Base-by-base conservation (phyloP, 2,797 vertebrate species). In the Mareca penelope region DNA sequence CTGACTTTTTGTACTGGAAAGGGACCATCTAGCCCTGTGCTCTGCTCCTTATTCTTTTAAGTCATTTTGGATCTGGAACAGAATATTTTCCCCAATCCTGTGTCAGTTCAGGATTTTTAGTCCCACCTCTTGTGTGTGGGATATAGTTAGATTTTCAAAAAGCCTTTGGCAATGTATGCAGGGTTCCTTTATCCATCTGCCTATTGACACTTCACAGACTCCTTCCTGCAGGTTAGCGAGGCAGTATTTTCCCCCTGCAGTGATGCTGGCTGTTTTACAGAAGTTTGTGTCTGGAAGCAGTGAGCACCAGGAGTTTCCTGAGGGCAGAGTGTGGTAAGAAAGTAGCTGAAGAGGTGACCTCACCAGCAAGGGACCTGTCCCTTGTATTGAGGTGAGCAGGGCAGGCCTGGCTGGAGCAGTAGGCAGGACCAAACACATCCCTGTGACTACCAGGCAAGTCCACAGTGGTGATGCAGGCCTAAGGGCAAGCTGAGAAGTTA, bases 91-190 rank as follows among this genome's bases (percentile, higher is more conserved):
- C 10, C 24, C 46, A 82, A 53, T 55, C 19, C 15, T 31, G 1
- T 44, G 7, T 72, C 24, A 55, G 2, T 72, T 81, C 40, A 55
- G 10, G 15, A 5, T 40, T 83, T 68, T 78, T 61, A 68, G 55
- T 67, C 19, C 12, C 15, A 37, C 7, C 55, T 90, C 53, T 40
- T 69, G 59, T 23, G 16, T 2, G 16, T 2, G 13, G 53, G 31
- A 22, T 63, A 85, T 85, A 56, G 14, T 63, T 71, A 80, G 79
- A 73, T 90, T 88, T 72, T 75, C 69, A 78, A 63, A 75, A 81
- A 75, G 50, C 14, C 50, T 28, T 6, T 52, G 50, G 24, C 24
- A 28, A 52, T 26, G 50, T 73, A 12, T 48, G 12, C 71, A 77
- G 67, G 3, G 7, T 80, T 88, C 40, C 17, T 93, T 60, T 61